Conservation (phyloP, 2,797 vertebrate species). For the Tadarida brasiliensis region DNA sequence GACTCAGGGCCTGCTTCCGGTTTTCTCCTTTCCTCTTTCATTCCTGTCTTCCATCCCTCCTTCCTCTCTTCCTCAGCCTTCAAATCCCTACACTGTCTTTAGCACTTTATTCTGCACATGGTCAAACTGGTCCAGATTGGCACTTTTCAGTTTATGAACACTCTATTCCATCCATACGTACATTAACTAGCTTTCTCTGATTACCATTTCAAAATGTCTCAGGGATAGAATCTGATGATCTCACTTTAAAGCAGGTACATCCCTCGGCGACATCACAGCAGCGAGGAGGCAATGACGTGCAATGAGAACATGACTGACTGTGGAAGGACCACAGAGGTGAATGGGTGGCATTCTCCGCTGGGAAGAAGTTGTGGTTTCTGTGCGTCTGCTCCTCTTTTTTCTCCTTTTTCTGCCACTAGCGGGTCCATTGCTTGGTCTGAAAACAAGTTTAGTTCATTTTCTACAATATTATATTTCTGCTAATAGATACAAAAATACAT, state of each 20-base stretch:
- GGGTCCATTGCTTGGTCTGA: not conserved
- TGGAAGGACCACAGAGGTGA: not conserved
- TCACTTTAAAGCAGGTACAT: not conserved
- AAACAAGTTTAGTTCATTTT: not conserved
- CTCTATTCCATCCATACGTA: not conserved
- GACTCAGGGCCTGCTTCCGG: not conserved
- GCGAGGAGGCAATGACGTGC: not conserved
- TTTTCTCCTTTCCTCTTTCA: not conserved
- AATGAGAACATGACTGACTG: not conserved
- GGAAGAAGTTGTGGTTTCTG: too few species aligned
- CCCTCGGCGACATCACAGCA: not conserved
- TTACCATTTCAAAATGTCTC: not conserved
- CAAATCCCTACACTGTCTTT: not conserved
- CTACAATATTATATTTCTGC: not conserved
- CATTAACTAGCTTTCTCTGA: not conserved
- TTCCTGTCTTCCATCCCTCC: too few species aligned
- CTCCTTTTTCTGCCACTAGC: not conserved
- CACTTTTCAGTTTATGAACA: not conserved
- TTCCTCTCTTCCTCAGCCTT: not conserved
- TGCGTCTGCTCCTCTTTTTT: not conserved
- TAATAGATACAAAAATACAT: not conserved
- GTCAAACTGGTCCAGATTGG: not conserved
- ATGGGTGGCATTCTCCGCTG: rapidly evolving
- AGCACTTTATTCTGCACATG: not conserved
- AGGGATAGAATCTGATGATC: not conserved